phyloP scores from a whole-genome alignment of 2,888 invertebrate genomes.

The Leptothorax acervorum region DNA sequence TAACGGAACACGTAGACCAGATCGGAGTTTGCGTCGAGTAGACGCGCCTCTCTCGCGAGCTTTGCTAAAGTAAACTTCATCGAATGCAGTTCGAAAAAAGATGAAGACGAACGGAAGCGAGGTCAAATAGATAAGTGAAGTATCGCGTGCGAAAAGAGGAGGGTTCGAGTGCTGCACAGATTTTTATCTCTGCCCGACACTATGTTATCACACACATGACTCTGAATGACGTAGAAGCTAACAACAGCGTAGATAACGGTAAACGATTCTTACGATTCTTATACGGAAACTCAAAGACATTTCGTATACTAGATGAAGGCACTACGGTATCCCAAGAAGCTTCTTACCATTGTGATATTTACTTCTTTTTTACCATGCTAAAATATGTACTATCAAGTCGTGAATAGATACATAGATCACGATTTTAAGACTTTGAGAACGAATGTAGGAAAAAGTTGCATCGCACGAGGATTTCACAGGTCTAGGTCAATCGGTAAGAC shows the following conservation, averaged over 20 bases:
- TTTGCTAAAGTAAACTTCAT: not conserved
- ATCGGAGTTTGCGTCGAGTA: not conserved
- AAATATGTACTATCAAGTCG: not conserved
- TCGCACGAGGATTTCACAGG: not conserved
- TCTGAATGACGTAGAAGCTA: not conserved
- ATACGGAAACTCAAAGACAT: not conserved
- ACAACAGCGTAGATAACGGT: not conserved
- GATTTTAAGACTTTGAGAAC: not conserved
- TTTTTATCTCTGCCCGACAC: not conserved
- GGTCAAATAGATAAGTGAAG: slow-evolving; percentile 17
- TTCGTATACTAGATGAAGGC: not conserved
- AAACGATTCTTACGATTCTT: not conserved
- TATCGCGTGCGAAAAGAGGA: not conserved
- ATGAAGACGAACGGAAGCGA: slow-evolving; percentile 2
- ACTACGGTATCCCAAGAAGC: not conserved
- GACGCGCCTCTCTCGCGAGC: not conserved
- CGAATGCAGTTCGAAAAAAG: not conserved
- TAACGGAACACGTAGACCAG: slow-evolving; percentile 16
- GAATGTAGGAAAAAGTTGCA: not conserved
- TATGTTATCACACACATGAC: not conserved
- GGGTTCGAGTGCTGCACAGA: not conserved
- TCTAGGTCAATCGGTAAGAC: not conserved
- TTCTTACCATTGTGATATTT: not conserved
- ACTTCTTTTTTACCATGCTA: not conserved
- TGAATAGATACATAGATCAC: too few relatives aligned